Conservation (phyloP, 2,797 vertebrate species). For the Danio kyathit region DNA sequence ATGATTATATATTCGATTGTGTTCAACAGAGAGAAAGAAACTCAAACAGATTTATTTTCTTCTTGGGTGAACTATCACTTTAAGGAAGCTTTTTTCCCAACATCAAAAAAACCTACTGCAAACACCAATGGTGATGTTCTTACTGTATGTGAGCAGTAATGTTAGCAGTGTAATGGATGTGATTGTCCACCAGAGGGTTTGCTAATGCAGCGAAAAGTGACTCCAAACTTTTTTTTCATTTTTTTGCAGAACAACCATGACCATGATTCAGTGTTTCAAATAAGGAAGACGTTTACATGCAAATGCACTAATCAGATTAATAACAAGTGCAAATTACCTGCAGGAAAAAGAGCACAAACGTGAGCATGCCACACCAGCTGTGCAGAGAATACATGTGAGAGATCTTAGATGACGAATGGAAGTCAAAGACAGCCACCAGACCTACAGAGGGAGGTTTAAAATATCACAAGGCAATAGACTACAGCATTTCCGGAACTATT, state of each 20-base stretch:
- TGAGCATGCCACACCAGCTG: slow-evolving; percentile 91
- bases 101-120: background rate
- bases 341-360: slow-evolving; percentile 83
- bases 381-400: slow-evolving; percentile 92
- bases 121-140: background rate
- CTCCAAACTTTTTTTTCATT: background rate
- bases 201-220: background rate
- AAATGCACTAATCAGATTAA: background rate
- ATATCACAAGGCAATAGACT: background rate
- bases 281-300: background rate
- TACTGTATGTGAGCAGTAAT: background rate
- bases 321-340: slow-evolving; percentile 80
- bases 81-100: background rate
- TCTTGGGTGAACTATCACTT: background rate
- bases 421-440: slow-evolving; percentile 88
- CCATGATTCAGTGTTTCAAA: background rate
- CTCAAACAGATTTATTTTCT: no score
- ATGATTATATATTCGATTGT: no score
- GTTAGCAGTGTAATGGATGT: background rate
- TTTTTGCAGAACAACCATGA: background rate
- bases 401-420: slow-evolving; percentile 77
- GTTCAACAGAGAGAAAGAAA: no score
- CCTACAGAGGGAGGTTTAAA: slow-evolving; percentile 73
- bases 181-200: background rate
- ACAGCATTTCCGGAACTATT: no score